Evolutionary conservation across 2,888 invertebrate species (phyloP), one percentile per base, ranked within the genome.

Genomic region (Eudemis profundana): DNA sequence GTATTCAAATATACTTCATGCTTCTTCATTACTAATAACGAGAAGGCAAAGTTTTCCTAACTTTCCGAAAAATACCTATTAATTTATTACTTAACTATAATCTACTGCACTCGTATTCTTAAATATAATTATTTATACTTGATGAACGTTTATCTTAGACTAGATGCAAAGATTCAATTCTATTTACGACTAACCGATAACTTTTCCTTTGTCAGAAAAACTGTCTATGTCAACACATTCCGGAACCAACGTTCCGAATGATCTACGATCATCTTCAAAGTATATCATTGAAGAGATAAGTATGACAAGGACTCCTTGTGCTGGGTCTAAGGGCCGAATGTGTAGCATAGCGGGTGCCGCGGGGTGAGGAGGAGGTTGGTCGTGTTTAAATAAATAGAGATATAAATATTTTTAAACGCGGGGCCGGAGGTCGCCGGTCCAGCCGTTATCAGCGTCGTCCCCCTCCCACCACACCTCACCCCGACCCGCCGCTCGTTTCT

Each of bases 381-480:
- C 64, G 70, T 75, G 68, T 72, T 81, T 73, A 76, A 82, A 82
- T 77, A 82, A 82, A 83, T 81, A 84, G 74, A 78, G 79, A 78
- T 80, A 83, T 79, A 78, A 78, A 78, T 82, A 81, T 77, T 82
- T 79, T 82, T 79, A 79, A 81, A 77, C 77, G 76, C 76, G 74
- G 75, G 83, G 82, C 79, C 84, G 83, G 82, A 84, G 83, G 83
- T 84, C 84, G 79, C 69, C 77, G 78, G 83, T 78, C 76, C 82
- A 76, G 68, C 66, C 74, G 79, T 82, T 85, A 85, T 84, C 85
- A 79, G 81, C 67, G 38, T 67, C 54, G 59, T 44, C 65, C 65
- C 67, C 69, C 69, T 61, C 63, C 62, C 69, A 66, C 53, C 68
- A 54, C 68, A 44, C 67, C 56, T 53, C 67, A 19, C 68, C 67